A percentile compares a stretch with the other conserved stretches of the same genome.
phyloP scores from a whole-genome alignment of 2,888 invertebrate genomes.

The Phaonia tiefii region DNA sequence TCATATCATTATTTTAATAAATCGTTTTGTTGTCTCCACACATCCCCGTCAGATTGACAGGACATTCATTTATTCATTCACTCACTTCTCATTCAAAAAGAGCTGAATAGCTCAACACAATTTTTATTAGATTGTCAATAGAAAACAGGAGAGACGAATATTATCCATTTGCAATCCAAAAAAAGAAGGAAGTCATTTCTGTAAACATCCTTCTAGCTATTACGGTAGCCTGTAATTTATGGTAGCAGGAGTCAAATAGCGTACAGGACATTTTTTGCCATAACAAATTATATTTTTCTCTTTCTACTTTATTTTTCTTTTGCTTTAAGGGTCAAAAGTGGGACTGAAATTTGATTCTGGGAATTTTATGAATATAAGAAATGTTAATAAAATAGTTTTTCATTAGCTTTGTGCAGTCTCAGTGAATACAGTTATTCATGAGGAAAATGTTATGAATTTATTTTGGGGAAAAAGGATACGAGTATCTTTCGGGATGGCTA shows the following conservation, averaged over 20 bases:
- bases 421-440: constrained; percentile 43
- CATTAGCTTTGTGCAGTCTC: constrained; percentile 37
- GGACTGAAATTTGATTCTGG: constrained; percentile 37
- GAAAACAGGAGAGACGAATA: constrained; percentile 60
- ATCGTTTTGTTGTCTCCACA: constrained; percentile 72
- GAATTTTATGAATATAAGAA: constrained; percentile 31
- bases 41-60: constrained; percentile 59
- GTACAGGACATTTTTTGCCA: constrained; percentile 54
- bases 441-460: constrained; percentile 22
- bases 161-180: not conserved
- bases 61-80: constrained; percentile 63
- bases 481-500: too few species aligned
- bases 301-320: constrained; percentile 28
- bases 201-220: not conserved
- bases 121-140: constrained; percentile 78
- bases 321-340: constrained; percentile 21
- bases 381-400: constrained; percentile 55
- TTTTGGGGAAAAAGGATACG: too few species aligned
- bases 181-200: not conserved
- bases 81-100: constrained; percentile 15
- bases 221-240: too few species aligned
- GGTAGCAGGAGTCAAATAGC: constrained; percentile 24
- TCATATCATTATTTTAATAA: constrained; percentile 74
- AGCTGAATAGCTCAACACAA: constrained; percentile 59
- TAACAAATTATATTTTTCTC: constrained; percentile 60